These are phyloP conservation scores for Oryzaephilus surinamensis DNA, from an alignment of 1,140 invertebrate genomes.

Conservation along the genomic window DNA sequence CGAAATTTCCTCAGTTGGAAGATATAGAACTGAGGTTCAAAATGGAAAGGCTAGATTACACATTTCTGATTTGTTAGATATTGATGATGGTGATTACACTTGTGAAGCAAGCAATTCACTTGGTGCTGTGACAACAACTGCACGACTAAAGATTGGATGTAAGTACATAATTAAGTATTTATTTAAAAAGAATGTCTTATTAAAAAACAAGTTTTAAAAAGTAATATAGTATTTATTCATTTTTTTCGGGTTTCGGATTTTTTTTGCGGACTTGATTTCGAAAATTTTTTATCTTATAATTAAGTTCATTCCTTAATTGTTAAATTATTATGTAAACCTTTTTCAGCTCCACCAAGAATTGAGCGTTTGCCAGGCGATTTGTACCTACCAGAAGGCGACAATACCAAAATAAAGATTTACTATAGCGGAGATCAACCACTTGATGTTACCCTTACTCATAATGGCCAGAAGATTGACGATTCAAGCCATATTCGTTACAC, in stretches of 20 bases:
- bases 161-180: no score
- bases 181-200: no score
- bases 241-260: no score
- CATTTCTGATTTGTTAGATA: constrained; percentile 80
- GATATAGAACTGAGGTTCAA: constrained; percentile 63
- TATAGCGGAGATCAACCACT: constrained; percentile 90
- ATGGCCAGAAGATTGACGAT: constrained; percentile 67
- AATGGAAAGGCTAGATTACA: constrained; percentile 78
- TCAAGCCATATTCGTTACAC: constrained; percentile 80
- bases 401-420: constrained; percentile 90
- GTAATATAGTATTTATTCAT: no score
- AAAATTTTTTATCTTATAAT: no score
- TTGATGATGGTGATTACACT: constrained; percentile 92
- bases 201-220: no score
- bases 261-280: no score
- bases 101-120: constrained; percentile 91
- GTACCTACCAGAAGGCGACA: constrained; percentile 85
- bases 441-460: constrained; percentile 69
- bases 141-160: constrained; percentile 81
- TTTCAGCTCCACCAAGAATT: constrained; percentile 79
- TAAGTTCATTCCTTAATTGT: no score
- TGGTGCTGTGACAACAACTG: constrained; percentile 78
- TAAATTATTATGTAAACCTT: constrained; percentile 14
- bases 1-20: constrained; percentile 59
- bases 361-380: constrained; percentile 83